Evolutionary conservation across 2,797 vertebrate species (phyloP).

Genomic region (Cirrhinus molitorella): DNA sequence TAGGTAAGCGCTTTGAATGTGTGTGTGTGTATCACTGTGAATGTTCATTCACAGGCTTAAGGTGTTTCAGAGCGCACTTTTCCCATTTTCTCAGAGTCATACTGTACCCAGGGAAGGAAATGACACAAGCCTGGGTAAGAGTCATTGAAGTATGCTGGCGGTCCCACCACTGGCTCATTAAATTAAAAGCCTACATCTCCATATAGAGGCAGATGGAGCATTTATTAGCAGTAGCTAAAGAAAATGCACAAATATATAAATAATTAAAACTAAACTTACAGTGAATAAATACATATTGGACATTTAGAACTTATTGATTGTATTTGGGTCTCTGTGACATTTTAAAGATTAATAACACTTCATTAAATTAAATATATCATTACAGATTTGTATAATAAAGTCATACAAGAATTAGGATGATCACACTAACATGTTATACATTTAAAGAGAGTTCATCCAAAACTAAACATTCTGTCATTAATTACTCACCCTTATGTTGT

Average conservation of each 20-base stretch:
- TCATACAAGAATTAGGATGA: background rate
- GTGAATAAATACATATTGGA: background rate
- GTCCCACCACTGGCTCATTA: conserved; percentile 47
- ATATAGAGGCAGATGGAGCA: background rate
- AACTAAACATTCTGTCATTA: no score
- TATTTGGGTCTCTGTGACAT: background rate
- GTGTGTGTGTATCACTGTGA: conserved; percentile 60
- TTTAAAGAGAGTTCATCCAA: no score
- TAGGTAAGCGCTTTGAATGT: conserved; percentile 75
- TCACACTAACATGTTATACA: background rate
- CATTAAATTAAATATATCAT: background rate
- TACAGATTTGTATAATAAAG: background rate
- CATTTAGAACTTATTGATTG: no score
- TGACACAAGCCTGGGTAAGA: conserved; percentile 74
- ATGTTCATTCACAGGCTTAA: conserved; percentile 69
- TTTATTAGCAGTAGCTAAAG: background rate
- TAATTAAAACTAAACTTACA: no score
- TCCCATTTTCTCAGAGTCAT: conserved; percentile 78
- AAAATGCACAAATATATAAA: no score
- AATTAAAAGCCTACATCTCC: conserved; percentile 67
- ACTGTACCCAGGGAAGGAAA: conserved; percentile 77
- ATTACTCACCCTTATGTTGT: no score
- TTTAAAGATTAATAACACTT: background rate
- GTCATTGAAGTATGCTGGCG: conserved; percentile 78
- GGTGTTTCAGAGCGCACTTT: conserved; percentile 66